Evolutionary conservation across 2,888 invertebrate species (phyloP).

Genomic region (Diaperis boleti): DNA sequence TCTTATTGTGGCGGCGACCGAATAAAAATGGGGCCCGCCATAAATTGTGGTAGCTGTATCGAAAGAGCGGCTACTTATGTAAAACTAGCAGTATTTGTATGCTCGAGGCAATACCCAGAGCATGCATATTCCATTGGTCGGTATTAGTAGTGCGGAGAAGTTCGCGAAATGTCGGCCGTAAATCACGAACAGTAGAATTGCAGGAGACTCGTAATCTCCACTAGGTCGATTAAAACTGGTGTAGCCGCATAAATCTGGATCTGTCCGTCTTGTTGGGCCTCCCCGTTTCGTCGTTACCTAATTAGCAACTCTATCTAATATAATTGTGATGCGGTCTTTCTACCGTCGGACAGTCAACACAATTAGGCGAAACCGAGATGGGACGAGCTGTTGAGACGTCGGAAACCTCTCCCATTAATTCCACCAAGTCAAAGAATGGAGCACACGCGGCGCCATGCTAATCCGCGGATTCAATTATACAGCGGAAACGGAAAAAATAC

Average conservation of each 20-base stretch:
- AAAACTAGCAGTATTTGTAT: slow-evolving; percentile 40
- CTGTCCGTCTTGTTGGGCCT: slow-evolving; percentile 28
- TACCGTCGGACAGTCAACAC: slow-evolving; percentile 18
- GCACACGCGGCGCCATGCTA: slow-evolving; percentile 25
- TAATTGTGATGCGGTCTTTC: slow-evolving; percentile 23
- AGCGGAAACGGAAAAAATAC: slow-evolving; percentile 32
- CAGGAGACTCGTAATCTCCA: slow-evolving; percentile 46
- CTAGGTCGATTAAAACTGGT: slow-evolving; percentile 46
- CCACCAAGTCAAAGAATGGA: slow-evolving; percentile 13
- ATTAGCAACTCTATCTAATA: slow-evolving; percentile 25
- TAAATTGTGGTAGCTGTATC: slow-evolving; percentile 29
- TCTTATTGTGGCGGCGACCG: too few species aligned
- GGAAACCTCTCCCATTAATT: slow-evolving; percentile 21
- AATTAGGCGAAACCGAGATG: slow-evolving; percentile 18
- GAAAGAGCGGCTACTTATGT: slow-evolving; percentile 27
- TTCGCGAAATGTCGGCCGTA: slow-evolving; percentile 40
- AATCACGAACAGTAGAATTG: slow-evolving; percentile 43
- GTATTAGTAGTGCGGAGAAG: slow-evolving; percentile 43
- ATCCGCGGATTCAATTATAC: slow-evolving; percentile 29
- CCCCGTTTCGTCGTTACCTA: slow-evolving; percentile 16
- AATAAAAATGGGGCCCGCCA: too few species aligned
- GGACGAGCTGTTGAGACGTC: background rate
- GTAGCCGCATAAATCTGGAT: slow-evolving; percentile 35
- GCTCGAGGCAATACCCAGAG: slow-evolving; percentile 37
- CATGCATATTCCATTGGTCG: slow-evolving; percentile 47